Percentiles rank a stretch among this genome's conserved stretches.
Conservation (phyloP, 2,113 vertebrate genomes). For the Coptodon bakossiorum region DNA sequence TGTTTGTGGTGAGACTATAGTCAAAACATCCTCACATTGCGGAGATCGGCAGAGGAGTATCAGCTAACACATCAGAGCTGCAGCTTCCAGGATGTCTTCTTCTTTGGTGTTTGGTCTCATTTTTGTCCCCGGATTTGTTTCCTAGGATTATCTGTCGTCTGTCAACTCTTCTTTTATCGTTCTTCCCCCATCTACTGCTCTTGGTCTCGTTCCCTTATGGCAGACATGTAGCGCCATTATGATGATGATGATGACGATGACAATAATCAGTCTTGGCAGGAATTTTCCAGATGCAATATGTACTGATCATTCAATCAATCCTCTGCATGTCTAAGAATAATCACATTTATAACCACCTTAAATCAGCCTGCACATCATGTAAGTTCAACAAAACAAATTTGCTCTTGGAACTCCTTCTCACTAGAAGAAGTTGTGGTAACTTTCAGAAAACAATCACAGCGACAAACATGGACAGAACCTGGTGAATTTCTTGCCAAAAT, state of each 20-base stretch:
- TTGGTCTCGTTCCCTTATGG: neutral
- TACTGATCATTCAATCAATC: neutral
- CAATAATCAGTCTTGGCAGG: neutral
- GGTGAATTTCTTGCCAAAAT: neutral
- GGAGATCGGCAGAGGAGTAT: neutral
- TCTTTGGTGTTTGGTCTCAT: neutral
- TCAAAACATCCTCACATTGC: conserved; percentile 33
- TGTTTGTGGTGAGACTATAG: neutral
- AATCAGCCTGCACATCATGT: neutral
- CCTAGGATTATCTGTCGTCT: neutral
- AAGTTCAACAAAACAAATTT: neutral
- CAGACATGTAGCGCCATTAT: neutral
- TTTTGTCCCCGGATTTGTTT: neutral
- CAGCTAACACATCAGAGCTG: neutral
- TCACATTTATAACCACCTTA: neutral
- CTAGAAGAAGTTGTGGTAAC: neutral
- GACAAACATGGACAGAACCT: neutral
- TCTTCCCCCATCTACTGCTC: neutral
- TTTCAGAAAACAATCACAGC: neutral
- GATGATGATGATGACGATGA: neutral
- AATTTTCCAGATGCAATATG: neutral
- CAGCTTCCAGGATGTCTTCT: neutral
- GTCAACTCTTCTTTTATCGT: neutral
- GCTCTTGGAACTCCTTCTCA: neutral
- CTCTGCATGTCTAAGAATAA: neutral